Percentiles rank a stretch among this genome's conserved stretches.
These are phyloP conservation scores for Tipula helvola DNA, from an alignment of 2,888 invertebrate species.

Conservation along the genomic window DNA sequence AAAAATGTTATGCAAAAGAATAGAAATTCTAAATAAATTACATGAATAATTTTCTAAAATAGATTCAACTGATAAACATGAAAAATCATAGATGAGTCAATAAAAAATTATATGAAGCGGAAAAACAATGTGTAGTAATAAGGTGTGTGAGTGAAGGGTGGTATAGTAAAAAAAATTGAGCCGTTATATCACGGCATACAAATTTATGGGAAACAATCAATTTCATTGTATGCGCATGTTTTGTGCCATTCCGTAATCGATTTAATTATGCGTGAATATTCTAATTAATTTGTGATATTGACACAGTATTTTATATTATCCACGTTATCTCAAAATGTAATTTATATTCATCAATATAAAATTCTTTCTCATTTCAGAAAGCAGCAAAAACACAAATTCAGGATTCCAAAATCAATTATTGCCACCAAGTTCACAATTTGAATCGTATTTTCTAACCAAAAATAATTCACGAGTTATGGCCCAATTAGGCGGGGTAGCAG, in stretches of 20 bases:
- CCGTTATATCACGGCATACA: not conserved
- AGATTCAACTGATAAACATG: not conserved
- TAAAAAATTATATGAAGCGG: not conserved
- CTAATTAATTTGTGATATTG: not conserved
- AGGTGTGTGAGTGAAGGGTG: not conserved
- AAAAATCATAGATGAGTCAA: conserved; percentile 4
- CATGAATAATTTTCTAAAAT: not conserved
- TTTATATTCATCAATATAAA: not conserved
- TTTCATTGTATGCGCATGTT: not conserved
- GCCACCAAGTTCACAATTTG: conserved; percentile 19
- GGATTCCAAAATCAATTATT: conserved; percentile 5
- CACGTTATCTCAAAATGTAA: not conserved
- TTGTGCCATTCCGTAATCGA: not conserved
- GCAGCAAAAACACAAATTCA: not conserved
- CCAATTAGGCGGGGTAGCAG: conserved; percentile 33
- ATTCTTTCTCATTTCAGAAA: not conserved
- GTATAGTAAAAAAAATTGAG: not conserved
- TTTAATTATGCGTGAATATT: not conserved
- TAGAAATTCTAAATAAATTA: not conserved
- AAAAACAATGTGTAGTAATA: not conserved
- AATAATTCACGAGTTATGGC: conserved; percentile 34
- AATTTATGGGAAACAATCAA: not conserved
- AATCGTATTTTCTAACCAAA: conserved; percentile 32
- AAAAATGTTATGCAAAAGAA: not conserved
- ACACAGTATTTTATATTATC: not conserved